These are phyloP conservation scores for Folsomia manolachei DNA, from an alignment of 2,888 invertebrate genomes.

Conservation along the genomic window DNA sequence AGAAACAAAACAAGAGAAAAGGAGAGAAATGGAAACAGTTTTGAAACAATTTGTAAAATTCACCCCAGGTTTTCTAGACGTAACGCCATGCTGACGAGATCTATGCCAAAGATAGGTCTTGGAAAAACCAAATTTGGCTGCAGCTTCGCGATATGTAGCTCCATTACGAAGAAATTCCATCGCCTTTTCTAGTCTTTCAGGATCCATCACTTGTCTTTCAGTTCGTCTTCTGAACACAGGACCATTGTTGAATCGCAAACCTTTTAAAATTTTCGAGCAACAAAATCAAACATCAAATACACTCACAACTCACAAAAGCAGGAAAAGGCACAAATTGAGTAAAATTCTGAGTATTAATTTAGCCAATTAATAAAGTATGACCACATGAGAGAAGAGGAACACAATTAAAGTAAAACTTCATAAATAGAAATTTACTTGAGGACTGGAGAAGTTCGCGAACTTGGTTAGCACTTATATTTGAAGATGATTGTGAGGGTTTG, in stretches of 20 bases:
- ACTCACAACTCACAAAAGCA: not conserved
- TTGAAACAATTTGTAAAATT: constrained; percentile 25
- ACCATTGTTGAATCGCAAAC: not conserved
- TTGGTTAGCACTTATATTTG: constrained; percentile 21
- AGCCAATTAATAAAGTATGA: not conserved
- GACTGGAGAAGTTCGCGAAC: constrained; percentile 29
- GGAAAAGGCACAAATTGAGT: not conserved
- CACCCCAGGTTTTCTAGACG: constrained; percentile 43
- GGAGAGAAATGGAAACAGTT: not conserved
- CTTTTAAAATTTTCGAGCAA: not conserved
- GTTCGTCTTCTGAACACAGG: constrained; percentile 11
- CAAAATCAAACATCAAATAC: not conserved
- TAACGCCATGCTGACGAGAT: constrained; percentile 37
- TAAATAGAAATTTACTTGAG: constrained; percentile 40
- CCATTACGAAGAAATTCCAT: constrained; percentile 40
- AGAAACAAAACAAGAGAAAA: not conserved
- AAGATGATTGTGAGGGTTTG: not conserved
- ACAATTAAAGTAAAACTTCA: no score
- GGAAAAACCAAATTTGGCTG: constrained; percentile 43
- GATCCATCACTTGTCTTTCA: constrained; percentile 28
- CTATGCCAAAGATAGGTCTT: constrained; percentile 42
- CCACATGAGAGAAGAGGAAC: not conserved
- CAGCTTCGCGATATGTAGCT: constrained; percentile 40
- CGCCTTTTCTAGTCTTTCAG: constrained; percentile 32
- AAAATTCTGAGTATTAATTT: no score